Percentiles rank a stretch among this genome's conserved stretches.
Conservation (phyloP, 2,113 vertebrate genomes). For the Rhinopomastus cyanomelas region DNA sequence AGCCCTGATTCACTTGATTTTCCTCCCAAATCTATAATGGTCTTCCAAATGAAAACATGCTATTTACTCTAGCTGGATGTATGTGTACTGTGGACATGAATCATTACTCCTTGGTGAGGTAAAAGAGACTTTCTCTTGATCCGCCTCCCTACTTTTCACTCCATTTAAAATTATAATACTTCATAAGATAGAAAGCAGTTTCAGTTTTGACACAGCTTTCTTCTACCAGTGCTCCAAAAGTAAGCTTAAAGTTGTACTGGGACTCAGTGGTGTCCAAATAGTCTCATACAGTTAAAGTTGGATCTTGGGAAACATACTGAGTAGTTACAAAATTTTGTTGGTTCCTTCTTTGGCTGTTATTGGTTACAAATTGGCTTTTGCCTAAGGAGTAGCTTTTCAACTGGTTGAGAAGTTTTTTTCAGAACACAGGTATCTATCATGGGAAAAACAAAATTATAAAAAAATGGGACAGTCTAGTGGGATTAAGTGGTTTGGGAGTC, state of each 20-base stretch:
- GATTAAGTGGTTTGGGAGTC: background rate
- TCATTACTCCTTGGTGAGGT: accelerated
- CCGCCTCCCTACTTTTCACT: background rate
- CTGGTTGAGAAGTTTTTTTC: background rate
- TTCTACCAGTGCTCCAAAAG: background rate
- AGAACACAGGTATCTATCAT: background rate
- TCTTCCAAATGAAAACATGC: background rate
- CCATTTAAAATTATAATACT: background rate
- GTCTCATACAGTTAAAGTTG: background rate
- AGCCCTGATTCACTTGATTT: background rate
- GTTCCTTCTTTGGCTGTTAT: background rate
- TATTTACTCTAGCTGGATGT: background rate
- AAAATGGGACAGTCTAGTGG: background rate
- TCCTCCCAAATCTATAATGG: background rate
- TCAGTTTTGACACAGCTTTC: background rate
- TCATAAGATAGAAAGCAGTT: background rate
- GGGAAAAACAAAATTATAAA: conserved; percentile 11
- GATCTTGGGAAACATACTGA: background rate
- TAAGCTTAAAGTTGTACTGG: background rate
- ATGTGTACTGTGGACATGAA: too few relatives aligned
- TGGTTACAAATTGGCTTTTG: background rate
- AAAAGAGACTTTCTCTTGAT: background rate
- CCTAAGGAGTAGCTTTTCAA: background rate
- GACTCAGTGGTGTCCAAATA: background rate
- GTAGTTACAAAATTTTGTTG: background rate